Conservation (phyloP, 2,888 invertebrate genomes). For the Leucophenga montana region DNA sequence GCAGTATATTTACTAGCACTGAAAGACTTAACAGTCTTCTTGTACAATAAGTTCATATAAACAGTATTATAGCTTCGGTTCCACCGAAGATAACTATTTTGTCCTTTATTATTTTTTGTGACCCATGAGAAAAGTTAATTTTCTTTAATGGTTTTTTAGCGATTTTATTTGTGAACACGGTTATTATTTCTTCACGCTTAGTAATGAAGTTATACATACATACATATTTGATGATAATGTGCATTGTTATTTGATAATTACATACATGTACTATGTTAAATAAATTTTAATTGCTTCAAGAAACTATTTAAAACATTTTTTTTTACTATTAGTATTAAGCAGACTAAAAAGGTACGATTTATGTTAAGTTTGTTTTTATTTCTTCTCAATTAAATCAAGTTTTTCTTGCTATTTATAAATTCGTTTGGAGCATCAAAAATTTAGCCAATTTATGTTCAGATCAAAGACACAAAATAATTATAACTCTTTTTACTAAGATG, state of each 20-base stretch:
- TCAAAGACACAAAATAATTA: too few species aligned
- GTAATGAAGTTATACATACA: slow-evolving; percentile 9
- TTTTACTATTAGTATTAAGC: slow-evolving; percentile 45
- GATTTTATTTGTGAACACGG: slow-evolving; percentile 2
- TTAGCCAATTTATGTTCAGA: too few species aligned
- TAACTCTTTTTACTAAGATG: too few species aligned
- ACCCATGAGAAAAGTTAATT: not conserved
- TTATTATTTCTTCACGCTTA: not conserved
- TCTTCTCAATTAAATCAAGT: too few species aligned
- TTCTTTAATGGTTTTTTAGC: slow-evolving; percentile 37
- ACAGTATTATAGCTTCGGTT: too few species aligned
- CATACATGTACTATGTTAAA: slow-evolving; percentile 15
- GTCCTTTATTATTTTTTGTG: not conserved
- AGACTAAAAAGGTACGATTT: too few species aligned
- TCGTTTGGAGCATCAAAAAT: too few species aligned
- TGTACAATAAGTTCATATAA: too few species aligned
- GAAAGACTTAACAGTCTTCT: too few species aligned
- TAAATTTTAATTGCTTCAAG: slow-evolving; percentile 1
- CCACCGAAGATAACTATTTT: slow-evolving; percentile 15
- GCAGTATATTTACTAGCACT: too few species aligned
- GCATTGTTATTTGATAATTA: slow-evolving; percentile 9
- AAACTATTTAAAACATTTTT: slow-evolving; percentile 33
- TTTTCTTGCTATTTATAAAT: too few species aligned
- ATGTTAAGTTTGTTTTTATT: too few species aligned
- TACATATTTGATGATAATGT: slow-evolving; percentile 16